These are phyloP conservation scores for Pseudomyrmex cubaensis DNA, from an alignment of 1,140 invertebrate species.

Conservation along the genomic window DNA sequence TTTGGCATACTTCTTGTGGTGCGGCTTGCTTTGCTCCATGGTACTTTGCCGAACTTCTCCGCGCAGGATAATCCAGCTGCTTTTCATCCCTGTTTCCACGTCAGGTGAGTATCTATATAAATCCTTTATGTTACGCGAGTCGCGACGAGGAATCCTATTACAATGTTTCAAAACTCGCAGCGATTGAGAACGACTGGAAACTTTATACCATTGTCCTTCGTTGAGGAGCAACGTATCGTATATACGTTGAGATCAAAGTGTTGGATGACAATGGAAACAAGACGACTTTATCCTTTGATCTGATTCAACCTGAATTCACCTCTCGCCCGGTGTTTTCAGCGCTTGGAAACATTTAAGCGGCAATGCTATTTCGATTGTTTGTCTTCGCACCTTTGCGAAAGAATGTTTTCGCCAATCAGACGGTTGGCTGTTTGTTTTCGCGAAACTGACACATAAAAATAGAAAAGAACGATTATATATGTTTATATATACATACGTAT, in stretches of 20 bases:
- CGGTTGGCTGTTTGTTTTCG: background rate
- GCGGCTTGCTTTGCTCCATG: constrained; percentile 90
- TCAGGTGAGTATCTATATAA: constrained; percentile 87
- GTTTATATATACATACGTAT: background rate
- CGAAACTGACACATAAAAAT: background rate
- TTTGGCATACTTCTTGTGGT: constrained; percentile 87
- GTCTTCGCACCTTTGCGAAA: background rate
- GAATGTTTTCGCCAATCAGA: constrained; percentile 29
- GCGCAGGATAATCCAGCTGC: constrained; percentile 94
- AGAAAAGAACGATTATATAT: background rate
- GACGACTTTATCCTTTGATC: constrained; percentile 34
- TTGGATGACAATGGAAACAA: constrained; percentile 35
- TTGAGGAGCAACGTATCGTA: constrained; percentile 43
- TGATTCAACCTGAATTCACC: constrained; percentile 36
- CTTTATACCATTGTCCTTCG: constrained; percentile 59
- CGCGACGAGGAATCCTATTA: constrained; percentile 67
- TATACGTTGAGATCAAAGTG: constrained; percentile 63
- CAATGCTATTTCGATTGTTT: constrained; percentile 24
- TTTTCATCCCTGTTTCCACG: constrained; percentile 90
- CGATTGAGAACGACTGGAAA: constrained; percentile 55
- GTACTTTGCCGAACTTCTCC: constrained; percentile 92
- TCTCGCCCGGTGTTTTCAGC: constrained; percentile 36
- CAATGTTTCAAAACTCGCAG: constrained; percentile 71
- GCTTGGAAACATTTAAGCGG: constrained; percentile 55
- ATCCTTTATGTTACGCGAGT: constrained; percentile 70